Conservation (phyloP, 1,140 invertebrate genomes). For the Lanistes nyassanus region DNA sequence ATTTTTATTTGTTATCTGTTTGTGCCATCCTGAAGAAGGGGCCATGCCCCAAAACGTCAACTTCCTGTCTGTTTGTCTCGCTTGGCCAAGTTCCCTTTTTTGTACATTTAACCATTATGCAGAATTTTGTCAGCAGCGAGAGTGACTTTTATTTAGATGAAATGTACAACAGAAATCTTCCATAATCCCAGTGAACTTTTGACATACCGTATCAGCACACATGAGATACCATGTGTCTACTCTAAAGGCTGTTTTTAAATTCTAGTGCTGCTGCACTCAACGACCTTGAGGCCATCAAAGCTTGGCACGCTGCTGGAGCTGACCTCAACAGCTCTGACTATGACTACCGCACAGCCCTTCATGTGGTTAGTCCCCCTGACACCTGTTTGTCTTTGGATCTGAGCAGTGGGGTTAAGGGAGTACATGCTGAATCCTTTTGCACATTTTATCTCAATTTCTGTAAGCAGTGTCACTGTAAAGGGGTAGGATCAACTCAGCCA, state of each 20-base stretch:
- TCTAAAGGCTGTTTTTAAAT: no score
- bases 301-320: constrained; percentile 45
- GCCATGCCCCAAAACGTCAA: no score
- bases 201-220: background rate
- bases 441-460: background rate
- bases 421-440: background rate
- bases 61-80: no score
- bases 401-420: background rate
- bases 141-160: no score
- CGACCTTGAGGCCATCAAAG: constrained; percentile 41
- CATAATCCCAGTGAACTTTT: no score
- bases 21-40: no score
- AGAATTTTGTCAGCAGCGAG: no score
- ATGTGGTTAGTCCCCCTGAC: constrained; percentile 43
- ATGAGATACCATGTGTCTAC: background rate
- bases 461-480: no score
- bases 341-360: constrained; percentile 45
- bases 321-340: constrained; percentile 48
- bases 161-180: background rate
- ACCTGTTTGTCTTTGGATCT: background rate
- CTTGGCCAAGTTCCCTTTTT: no score
- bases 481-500: no score
- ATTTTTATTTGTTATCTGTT: no score
- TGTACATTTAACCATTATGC: no score
- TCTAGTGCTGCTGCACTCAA: constrained; percentile 44